These are phyloP conservation scores for Drepanosiphum platanoidis DNA, from an alignment of 2,888 invertebrate species.

Conservation along the genomic window DNA sequence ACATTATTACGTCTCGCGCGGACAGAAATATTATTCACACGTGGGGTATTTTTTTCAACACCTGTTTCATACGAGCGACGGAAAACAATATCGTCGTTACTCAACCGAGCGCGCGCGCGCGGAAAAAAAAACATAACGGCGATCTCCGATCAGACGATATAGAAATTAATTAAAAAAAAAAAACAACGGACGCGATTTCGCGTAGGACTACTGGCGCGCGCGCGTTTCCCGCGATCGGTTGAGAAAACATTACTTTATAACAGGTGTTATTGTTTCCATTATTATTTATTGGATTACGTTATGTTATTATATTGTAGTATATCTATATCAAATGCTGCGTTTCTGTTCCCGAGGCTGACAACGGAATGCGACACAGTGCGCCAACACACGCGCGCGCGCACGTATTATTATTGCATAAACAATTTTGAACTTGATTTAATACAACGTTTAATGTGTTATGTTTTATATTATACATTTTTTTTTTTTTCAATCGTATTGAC, in stretches of 20 bases:
- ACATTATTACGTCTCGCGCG: too few relatives aligned
- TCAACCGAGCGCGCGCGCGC: not conserved
- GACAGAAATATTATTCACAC: too few relatives aligned
- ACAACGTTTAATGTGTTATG: not conserved
- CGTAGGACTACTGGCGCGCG: not conserved
- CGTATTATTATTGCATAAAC: not conserved
- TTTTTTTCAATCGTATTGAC: not conserved
- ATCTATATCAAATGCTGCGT: not conserved
- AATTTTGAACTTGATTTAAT: not conserved
- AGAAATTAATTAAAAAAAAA: not conserved
- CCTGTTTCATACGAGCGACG: too few relatives aligned
- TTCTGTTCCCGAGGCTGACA: conserved; percentile 33
- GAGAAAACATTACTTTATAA: not conserved
- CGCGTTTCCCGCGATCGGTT: not conserved
- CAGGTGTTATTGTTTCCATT: conserved; percentile 24
- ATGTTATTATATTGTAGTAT: not conserved
- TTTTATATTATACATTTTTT: not conserved
- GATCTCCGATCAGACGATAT: too few relatives aligned
- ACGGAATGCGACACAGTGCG: conserved; percentile 26
- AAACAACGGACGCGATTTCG: not conserved
- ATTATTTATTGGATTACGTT: conserved; percentile 1
- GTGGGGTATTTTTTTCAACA: too few relatives aligned
- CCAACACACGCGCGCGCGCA: not conserved
- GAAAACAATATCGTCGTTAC: not conserved
- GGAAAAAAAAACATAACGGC: not conserved